phyloP scores from a whole-genome alignment of 2,113 vertebrate species.

The Cricetomys ansorgei region DNA sequence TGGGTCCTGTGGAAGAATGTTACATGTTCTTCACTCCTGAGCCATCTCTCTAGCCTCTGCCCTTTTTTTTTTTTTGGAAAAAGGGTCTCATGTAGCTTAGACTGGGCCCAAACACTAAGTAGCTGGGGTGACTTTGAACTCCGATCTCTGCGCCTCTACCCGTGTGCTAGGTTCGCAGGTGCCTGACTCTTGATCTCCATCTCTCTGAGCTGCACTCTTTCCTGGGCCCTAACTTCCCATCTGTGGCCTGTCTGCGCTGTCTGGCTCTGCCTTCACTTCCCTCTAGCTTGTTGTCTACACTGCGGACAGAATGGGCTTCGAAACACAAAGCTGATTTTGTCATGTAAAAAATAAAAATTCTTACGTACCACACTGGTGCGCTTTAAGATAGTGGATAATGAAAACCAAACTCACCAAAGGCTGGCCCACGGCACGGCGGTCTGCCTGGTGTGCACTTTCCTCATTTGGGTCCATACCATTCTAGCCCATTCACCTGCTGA shows the following conservation, averaged over 20 bases:
- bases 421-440: accelerated
- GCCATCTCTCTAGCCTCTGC: neutral
- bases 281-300: neutral
- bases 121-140: neutral
- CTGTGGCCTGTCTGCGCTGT: neutral
- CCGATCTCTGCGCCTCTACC: no score
- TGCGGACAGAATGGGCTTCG: neutral
- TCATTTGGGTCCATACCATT: neutral
- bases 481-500: neutral
- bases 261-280: neutral
- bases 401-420: neutral
- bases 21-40: neutral
- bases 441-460: neutral
- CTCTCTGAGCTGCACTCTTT: neutral
- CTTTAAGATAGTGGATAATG: neutral
- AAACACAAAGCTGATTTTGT: neutral
- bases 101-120: neutral
- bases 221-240: neutral
- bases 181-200: neutral
- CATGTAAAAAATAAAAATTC: slow-evolving; percentile 28
- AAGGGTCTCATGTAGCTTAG: neutral
- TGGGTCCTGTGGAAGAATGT: no score
- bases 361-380: neutral
- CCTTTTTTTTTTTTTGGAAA: neutral
- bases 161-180: neutral